A percentile compares a stretch with the other conserved stretches of the same genome.
Evolutionary conservation across 2,113 vertebrate genomes (phyloP).

Genomic region (Amblyopsis rosae): DNA sequence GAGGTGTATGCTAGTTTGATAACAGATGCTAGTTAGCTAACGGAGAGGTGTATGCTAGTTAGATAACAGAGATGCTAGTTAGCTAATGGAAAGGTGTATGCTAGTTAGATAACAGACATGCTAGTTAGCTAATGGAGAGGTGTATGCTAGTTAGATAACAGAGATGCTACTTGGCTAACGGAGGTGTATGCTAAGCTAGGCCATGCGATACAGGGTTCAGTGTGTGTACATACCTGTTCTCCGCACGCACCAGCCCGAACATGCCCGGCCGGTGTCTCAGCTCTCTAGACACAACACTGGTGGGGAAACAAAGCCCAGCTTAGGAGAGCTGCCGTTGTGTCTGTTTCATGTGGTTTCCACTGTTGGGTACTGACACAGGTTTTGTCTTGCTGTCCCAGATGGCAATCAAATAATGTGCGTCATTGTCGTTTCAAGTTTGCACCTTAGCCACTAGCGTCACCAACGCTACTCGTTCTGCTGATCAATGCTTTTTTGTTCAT

Average conservation of each 20-base stretch:
- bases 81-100: too few species aligned
- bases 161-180: too few species aligned
- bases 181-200: too few species aligned
- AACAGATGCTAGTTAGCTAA: too few species aligned
- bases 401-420: constrained; percentile 51
- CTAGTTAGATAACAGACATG: too few species aligned
- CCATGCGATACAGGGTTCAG: constrained; percentile 3
- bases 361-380: constrained; percentile 26
- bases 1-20: too few species aligned
- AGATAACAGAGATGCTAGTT: too few species aligned
- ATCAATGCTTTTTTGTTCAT: too few species aligned
- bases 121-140: too few species aligned
- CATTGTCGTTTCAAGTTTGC: constrained; percentile 21
- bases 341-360: background rate
- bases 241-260: constrained; percentile 37
- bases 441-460: background rate
- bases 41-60: too few species aligned
- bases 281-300: constrained; percentile 47
- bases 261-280: constrained; percentile 19
- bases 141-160: too few species aligned
- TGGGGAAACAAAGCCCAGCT: constrained; percentile 1
- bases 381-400: constrained; percentile 51
- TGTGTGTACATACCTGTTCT: constrained; percentile 17
- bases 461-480: background rate
- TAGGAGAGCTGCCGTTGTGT: background rate